Evolutionary conservation across 2,797 vertebrate species (phyloP), one percentile per base, ranked within the genome.

Genomic region (Pangasius djambal): DNA sequence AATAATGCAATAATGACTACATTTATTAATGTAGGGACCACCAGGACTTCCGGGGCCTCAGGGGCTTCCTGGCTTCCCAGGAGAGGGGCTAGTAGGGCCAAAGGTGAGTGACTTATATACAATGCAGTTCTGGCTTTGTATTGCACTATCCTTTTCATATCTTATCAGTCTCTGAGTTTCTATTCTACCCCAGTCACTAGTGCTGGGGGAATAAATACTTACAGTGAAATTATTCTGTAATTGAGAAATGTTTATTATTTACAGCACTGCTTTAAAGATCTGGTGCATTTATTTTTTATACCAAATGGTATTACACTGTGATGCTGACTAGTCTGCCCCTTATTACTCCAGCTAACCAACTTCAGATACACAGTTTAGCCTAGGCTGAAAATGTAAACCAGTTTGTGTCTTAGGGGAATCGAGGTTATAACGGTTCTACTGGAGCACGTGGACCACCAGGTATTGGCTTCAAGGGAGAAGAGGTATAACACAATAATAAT

Each of bases 61-160:
- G 89, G 97, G 98, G 87, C 96, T 95, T 88, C 92, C 86, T 59
- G 97, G 97, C 77, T 84, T 83, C 2, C 87, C 95, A 18, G 97
- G 97, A 88, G 96, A 98, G 86, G 97, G 97, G 28, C 90, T 97
- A 89, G 95, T 95, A 89, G 97, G 97, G 16, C 92, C 95, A 65
- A 98, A 99, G 96, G 97, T 97, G 92, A 91, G 90, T 7, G 34
- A 72, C 20, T 34, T 28, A 9, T 37, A 37, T n/a, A 63, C 18
- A 28, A 28, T 63, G 6, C 12, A 48, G 52, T 28, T 77, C 44
- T 1, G 4, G 67, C 31, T 34, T 72, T 40, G 34, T 69, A 31
- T 15, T 69, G 13, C 31, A 13, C 65, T 15, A 69, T 13, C n/a
- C 25, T 59, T 59, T 1, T 57, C 1, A 57, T 57, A 57, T 28